These are phyloP conservation scores for Nycticryphes semicollaris DNA, from an alignment of 2,113 vertebrate genomes.

Conservation along the genomic window DNA sequence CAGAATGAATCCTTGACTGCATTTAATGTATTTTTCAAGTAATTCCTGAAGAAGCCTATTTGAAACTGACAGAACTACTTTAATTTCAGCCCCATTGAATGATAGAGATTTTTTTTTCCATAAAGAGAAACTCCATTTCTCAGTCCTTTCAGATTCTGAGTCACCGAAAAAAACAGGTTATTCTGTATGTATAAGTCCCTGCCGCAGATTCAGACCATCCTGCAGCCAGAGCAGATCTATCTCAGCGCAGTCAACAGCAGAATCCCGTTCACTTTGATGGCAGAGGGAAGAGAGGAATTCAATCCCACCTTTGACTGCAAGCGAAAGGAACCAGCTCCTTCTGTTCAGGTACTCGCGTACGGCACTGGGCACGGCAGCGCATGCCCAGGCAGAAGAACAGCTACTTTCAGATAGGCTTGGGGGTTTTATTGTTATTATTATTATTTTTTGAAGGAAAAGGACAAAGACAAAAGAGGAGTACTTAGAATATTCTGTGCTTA, in stretches of 20 bases:
- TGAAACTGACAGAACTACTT: not conserved
- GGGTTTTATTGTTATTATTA: not conserved
- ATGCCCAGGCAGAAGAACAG: not conserved
- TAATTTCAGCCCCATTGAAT: not conserved
- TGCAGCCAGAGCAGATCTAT: not conserved
- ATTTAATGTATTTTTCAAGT: not conserved
- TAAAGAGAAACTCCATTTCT: not conserved
- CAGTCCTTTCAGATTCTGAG: not conserved
- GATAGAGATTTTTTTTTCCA: not conserved
- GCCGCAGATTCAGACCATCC: not conserved
- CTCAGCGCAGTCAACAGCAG: not conserved
- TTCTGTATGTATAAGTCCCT: not conserved
- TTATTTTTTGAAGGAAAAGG: not conserved
- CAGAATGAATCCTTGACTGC: not conserved
- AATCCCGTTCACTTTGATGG: not conserved
- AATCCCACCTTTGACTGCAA: not conserved
- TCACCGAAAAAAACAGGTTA: not conserved
- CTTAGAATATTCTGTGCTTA: not conserved
- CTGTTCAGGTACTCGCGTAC: not conserved
- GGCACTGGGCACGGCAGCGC: not conserved
- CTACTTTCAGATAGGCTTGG: not conserved
- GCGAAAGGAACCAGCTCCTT: not conserved
- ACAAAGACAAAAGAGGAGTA: not conserved
- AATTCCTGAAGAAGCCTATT: not conserved
- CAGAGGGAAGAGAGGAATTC: not conserved